Base-by-base conservation (phyloP, 2,888 invertebrate species). In the Panzeria rudis region DNA sequence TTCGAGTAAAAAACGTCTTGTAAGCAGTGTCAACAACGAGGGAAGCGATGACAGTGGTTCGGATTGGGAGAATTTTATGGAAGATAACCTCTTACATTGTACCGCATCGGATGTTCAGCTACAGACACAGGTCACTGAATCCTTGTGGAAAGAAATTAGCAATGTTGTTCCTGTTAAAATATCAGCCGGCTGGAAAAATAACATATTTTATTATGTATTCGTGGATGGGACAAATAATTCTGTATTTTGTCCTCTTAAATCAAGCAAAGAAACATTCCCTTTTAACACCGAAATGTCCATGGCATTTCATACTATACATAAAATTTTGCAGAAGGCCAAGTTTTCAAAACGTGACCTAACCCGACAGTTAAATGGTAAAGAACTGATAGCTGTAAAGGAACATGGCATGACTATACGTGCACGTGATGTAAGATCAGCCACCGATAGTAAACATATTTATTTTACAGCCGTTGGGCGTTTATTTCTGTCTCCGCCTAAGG, bases 371-470 rank as follows among this genome's bases (percentile, higher is more conserved):
- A 81, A 66, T 41, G 17, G 17, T 7, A 82, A 81, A 41, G 86
- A 84, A 8, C 52, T 97, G 56, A 95, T 96, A 9, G 95, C 96
- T 0, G 95, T 97, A 32, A 97, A 96, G 91, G 98, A 98, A 89
- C 96, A 97, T 88, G 97, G 97, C 3, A 94, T 97, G 87, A 92
- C 97, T 82, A 96, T 97, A 92, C 95, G 91, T 89, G 17, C 93
- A 90, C 87, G 90, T 92, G 88, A 91, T 92, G 88, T 92, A 7
- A 89, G 13, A 38, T 86, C 77, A 13, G 25, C 66, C 11, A 62
- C 64, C 75, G 86, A 87, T 25, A 73, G 96, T 93, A 93, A 93
- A 87, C 86, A 78, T 54, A 86, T 87, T 15, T 86, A 86, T 9
- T 89, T 90, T 68, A 88, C 89, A 9, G 89, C 89, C 93, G 94